Conservation (phyloP, 2,113 vertebrate species). For the Rhegmatorhina hoffmannsi region DNA sequence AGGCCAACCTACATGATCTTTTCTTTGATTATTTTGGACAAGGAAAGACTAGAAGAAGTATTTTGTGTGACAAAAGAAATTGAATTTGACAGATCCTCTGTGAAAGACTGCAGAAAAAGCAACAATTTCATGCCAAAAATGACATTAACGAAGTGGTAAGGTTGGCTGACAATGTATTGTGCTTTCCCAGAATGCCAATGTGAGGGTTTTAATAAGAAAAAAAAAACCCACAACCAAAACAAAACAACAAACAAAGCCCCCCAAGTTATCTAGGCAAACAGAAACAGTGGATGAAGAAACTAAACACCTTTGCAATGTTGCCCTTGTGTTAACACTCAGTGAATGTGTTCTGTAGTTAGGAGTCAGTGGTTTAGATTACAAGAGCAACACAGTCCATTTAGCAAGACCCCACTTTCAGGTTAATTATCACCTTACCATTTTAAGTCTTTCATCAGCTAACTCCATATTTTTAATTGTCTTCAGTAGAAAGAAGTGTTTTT, state of each 20-base stretch:
- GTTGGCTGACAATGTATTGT: background rate
- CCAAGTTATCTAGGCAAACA: background rate
- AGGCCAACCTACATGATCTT: background rate
- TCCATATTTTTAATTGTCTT: background rate
- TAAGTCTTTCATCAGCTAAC: background rate
- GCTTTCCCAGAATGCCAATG: background rate
- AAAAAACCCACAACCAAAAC: too few species aligned
- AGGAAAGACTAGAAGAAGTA: background rate
- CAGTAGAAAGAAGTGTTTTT: background rate
- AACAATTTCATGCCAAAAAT: background rate
- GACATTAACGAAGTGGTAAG: fast-evolving
- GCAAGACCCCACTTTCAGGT: background rate
- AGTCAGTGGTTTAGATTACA: background rate
- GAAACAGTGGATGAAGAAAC: background rate
- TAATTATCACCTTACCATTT: background rate
- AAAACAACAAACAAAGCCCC: background rate
- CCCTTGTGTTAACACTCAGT: fast-evolving
- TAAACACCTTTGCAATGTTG: background rate
- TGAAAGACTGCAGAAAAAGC: background rate
- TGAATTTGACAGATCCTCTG: background rate
- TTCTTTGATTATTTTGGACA: background rate
- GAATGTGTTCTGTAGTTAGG: background rate
- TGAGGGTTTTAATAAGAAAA: background rate
- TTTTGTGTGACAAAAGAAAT: background rate
- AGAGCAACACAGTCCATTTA: background rate